Evolutionary conservation across 1,140 invertebrate genomes (phyloP).

Genomic region (Parasteatoda tepidariorum): DNA sequence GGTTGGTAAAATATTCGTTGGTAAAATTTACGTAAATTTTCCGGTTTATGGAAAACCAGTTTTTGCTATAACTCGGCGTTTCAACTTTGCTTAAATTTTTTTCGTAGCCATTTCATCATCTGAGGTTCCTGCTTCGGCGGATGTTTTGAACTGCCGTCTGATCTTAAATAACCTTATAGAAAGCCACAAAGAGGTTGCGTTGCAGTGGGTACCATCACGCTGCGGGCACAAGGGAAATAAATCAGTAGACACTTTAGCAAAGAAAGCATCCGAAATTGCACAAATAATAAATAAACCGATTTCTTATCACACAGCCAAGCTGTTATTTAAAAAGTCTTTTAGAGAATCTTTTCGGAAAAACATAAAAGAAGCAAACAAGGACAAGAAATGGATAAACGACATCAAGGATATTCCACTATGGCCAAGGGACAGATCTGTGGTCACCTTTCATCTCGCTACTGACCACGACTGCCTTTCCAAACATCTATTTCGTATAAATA

Average conservation of each 20-base stretch:
- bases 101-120: too few relatives aligned
- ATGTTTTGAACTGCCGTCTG: too few relatives aligned
- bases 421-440: not conserved
- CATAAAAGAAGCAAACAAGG: not conserved
- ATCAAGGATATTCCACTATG: not conserved
- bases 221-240: not conserved
- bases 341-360: not conserved
- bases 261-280: not conserved
- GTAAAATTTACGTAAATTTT: too few relatives aligned
- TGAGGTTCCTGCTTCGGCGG: too few relatives aligned
- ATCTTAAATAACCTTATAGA: too few relatives aligned
- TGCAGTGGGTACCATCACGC: too few relatives aligned
- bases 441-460: not conserved
- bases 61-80: too few relatives aligned
- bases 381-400: not conserved
- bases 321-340: not conserved
- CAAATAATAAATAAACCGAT: conserved; percentile 6
- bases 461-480: not conserved
- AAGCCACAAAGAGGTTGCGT: too few relatives aligned
- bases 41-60: too few relatives aligned
- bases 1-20: too few relatives aligned
- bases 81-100: too few relatives aligned
- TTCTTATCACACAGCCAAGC: not conserved
- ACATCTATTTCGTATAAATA: not conserved
- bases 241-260: not conserved